Evolutionary conservation across 2,888 invertebrate genomes (phyloP).

Genomic region (Taphrorychus bicolor): DNA sequence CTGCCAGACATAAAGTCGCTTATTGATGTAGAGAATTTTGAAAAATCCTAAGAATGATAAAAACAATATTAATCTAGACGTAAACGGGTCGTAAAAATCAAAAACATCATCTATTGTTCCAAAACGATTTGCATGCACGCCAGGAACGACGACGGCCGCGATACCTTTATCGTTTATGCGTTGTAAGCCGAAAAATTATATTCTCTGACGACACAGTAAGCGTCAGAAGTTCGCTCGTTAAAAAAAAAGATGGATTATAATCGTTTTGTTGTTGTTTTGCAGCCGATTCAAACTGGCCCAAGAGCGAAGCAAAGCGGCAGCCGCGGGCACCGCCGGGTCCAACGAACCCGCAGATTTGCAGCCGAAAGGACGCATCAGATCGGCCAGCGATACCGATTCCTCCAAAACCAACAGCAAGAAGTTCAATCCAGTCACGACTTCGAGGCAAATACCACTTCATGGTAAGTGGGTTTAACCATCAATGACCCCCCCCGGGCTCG

Average conservation of each 20-base stretch:
- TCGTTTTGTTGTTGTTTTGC: too few relatives aligned
- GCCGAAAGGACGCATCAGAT: slow-evolving; percentile 70
- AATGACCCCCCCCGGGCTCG: too few relatives aligned
- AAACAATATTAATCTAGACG: not conserved
- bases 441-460: slow-evolving; percentile 52
- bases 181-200: not conserved
- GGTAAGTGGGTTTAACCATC: slow-evolving; percentile 40
- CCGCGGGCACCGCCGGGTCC: not conserved
- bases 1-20: too few relatives aligned
- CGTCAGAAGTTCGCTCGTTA: not conserved
- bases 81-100: not conserved
- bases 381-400: slow-evolving; percentile 75
- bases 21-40: not conserved
- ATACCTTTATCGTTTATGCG: not conserved
- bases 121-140: not conserved
- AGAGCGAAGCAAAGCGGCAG: slow-evolving; percentile 3
- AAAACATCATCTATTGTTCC: not conserved
- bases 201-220: not conserved
- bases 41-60: not conserved
- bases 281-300: slow-evolving; percentile 55
- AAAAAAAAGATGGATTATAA: too few relatives aligned
- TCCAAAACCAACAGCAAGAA: slow-evolving; percentile 63
- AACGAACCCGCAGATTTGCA: slow-evolving; percentile 63
- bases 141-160: not conserved
- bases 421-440: slow-evolving; percentile 60